A percentile compares a stretch with the other conserved stretches of the same genome.
Evolutionary conservation across 1,140 invertebrate genomes (phyloP).

Genomic region (Zaprionus lachaisei): DNA sequence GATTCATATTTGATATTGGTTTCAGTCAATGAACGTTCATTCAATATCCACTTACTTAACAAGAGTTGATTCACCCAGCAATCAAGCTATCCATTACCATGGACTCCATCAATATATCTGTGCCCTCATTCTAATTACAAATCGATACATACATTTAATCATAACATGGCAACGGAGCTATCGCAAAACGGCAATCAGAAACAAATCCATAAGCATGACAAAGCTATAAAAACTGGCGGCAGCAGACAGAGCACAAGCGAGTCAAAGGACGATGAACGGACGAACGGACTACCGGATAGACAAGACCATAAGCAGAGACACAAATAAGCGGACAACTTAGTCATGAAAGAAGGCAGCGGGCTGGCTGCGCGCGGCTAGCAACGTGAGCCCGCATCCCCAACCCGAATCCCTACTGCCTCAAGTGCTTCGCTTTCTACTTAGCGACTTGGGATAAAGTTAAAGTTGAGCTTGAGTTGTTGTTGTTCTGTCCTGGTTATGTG

Average conservation of each 20-base stretch:
- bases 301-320: slow-evolving; percentile 32
- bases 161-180: slow-evolving; percentile 57
- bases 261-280: slow-evolving; percentile 13
- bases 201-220: slow-evolving; percentile 80
- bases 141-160: slow-evolving; percentile 72
- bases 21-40: slow-evolving; percentile 19
- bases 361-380: slow-evolving; percentile 23
- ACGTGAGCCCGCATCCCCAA: slow-evolving; percentile 1
- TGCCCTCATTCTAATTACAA: slow-evolving; percentile 60
- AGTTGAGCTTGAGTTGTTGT: slow-evolving; percentile 19
- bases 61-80: slow-evolving; percentile 25
- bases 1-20: slow-evolving; percentile 14
- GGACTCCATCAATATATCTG: slow-evolving; percentile 43
- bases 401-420: neutral
- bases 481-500: neutral
- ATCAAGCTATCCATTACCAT: slow-evolving; percentile 38
- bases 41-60: slow-evolving; percentile 33
- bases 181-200: slow-evolving; percentile 72
- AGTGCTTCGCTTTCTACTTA: slow-evolving; percentile 42
- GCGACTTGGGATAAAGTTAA: slow-evolving; percentile 33
- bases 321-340: slow-evolving; percentile 41
- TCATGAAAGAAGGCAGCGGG: slow-evolving; percentile 18
- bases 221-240: slow-evolving; percentile 67
- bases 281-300: slow-evolving; percentile 32
- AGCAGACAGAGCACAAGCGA: slow-evolving; percentile 26